These are phyloP conservation scores for Thumatha senex DNA, from an alignment of 2,888 invertebrate genomes.

Conservation along the genomic window DNA sequence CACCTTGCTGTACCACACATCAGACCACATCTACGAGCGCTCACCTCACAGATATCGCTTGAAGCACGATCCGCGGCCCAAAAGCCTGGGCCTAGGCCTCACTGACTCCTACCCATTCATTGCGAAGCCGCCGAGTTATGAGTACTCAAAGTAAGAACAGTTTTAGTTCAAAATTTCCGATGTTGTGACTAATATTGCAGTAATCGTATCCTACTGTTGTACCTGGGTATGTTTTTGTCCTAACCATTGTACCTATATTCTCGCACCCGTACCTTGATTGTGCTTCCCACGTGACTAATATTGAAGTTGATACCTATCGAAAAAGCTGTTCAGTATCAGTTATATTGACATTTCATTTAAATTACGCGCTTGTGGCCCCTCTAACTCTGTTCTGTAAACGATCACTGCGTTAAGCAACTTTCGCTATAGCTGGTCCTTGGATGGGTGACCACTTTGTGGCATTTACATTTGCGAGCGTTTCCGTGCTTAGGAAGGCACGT, in stretches of 20 bases:
- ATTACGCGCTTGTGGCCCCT: too few species aligned
- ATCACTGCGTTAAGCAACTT: too few species aligned
- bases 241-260: background rate
- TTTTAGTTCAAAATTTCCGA: conserved; percentile 19
- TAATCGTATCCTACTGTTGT: background rate
- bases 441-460: too few species aligned
- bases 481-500: too few species aligned
- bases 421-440: too few species aligned
- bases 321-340: too few species aligned
- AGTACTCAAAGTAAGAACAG: conserved; percentile 66
- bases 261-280: background rate
- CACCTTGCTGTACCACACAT: conserved; percentile 80
- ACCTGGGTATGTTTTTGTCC: background rate
- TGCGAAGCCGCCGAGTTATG: conserved; percentile 69
- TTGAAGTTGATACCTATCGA: background rate
- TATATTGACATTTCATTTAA: too few species aligned
- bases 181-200: conserved; percentile 41
- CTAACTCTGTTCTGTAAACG: too few species aligned
- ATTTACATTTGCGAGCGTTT: too few species aligned
- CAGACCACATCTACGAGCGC: conserved; percentile 74
- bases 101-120: conserved; percentile 71
- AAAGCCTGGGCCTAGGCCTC: conserved; percentile 66
- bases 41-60: conserved; percentile 50
- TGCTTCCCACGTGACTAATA: background rate
- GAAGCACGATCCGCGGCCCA: conserved; percentile 59